These are phyloP conservation scores for Leptura quadrifasciata DNA, from an alignment of 2,888 invertebrate species.

Conservation along the genomic window DNA sequence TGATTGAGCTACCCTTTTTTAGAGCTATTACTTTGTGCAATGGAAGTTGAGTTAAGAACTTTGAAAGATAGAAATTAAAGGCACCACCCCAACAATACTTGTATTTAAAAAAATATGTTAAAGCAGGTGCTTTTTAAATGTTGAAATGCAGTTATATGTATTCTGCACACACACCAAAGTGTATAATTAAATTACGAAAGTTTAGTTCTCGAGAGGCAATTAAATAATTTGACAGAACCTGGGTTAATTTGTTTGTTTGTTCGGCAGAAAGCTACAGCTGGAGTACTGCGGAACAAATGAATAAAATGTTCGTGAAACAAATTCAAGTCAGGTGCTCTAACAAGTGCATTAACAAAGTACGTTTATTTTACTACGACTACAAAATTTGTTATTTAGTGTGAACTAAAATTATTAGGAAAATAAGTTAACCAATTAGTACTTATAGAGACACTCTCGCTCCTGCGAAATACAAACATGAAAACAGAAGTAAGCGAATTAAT, in stretches of 20 bases:
- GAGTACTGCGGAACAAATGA: conserved; percentile 3
- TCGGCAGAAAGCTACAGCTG: neutral
- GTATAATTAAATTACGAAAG: conserved; percentile 33
- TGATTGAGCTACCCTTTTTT: too few relatives aligned
- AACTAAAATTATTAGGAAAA: conserved; percentile 39
- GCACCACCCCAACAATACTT: too few relatives aligned
- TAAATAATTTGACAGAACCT: conserved; percentile 38
- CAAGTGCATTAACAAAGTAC: conserved; percentile 15
- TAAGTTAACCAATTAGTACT: conserved; percentile 45
- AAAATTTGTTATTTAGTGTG: neutral
- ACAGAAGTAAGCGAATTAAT: conserved; percentile 52
- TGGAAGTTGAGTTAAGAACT: too few relatives aligned
- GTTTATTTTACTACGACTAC: conserved; percentile 1
- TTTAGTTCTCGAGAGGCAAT: conserved; percentile 25
- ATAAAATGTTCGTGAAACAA: conserved; percentile 16
- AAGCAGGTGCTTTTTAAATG: neutral
- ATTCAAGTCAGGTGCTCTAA: conserved; percentile 38
- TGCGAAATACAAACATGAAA: conserved; percentile 48
- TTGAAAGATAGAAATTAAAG: too few relatives aligned
- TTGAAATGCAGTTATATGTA: neutral
- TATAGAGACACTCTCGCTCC: conserved; percentile 44
- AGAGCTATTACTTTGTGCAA: too few relatives aligned
- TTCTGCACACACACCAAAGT: neutral
- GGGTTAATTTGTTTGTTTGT: conserved; percentile 41
- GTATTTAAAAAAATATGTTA: too few relatives aligned